Base-by-base conservation (phyloP, 2,113 vertebrate genomes). In the Martes martes region DNA sequence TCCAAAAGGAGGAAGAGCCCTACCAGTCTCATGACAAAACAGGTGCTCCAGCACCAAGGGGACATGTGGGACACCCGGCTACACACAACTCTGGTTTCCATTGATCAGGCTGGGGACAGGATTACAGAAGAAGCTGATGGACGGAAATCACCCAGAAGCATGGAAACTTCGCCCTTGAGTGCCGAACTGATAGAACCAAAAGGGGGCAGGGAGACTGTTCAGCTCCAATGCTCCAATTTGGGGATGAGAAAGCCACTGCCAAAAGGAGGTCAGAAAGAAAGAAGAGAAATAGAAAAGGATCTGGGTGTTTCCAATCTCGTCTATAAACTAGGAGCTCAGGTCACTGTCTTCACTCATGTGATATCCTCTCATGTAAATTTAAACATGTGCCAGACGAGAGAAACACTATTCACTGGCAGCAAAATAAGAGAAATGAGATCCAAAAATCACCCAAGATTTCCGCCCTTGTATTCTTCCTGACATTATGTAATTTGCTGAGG, bases 141-240 rank as follows among this genome's bases (percentile, higher is more conserved):
- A 33, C 15, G 0, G 13, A 42, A 87, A 24, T 39, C 21, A 8
- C 42, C 2, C 18, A 71, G 8, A n/a, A 18, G 42, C 2, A 1
- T 3, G 24, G 74, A 47, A 26, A 7, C 18, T 33, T 1, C 0
- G 1, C 42, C 45, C n/a, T 8, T 9, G 0, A 7, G 2, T 31
- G 61, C 67, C 15, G 45, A 45, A 26, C 57, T 1, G 33, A 24
- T 14, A 28, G 15, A 83, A n/a, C 45, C 2, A 19, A 33, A n/a
- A 24, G 23, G 55, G 0, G 3, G 24, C 1, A 0, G 2, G 0
- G 4, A 2, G 7, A 2, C 5, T 3, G 26, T 1, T 61, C 65
- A 10, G 50, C 39, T 59, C 39, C 11, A 1, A 11, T 8, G n/a
- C 15, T 92, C 39, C 16, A 33, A 24, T 45, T 69, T 76, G 73